These are phyloP conservation scores for Carlito syrichta DNA, from an alignment of 2,113 vertebrate species.

Conservation along the genomic window DNA sequence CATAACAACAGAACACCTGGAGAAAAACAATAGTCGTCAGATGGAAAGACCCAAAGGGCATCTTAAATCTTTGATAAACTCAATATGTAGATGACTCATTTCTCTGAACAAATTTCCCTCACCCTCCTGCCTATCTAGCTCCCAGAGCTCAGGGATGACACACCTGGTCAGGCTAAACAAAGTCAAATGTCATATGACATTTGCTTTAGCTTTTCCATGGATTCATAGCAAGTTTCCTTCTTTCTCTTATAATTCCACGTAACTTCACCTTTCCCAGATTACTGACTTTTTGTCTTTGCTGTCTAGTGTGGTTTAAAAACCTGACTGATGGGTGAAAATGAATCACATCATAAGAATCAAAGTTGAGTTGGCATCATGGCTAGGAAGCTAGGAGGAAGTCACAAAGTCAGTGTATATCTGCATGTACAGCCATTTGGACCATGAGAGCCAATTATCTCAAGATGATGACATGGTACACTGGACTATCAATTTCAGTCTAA, in stretches of 20 bases:
- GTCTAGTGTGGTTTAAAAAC: not conserved
- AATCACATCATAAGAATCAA: not conserved
- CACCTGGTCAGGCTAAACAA: not conserved
- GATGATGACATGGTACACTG: not conserved
- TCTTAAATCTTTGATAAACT: not conserved
- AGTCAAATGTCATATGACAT: not conserved
- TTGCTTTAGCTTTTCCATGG: not conserved
- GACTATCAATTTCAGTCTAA: not conserved
- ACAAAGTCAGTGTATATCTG: not conserved
- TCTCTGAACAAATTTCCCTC: not conserved
- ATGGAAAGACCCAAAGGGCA: not conserved
- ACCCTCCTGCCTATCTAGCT: not conserved
- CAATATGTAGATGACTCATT: not conserved
- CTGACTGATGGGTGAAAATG: not conserved
- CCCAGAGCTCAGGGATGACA: not conserved
- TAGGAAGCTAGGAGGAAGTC: not conserved
- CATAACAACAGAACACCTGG: not conserved
- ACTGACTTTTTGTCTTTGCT: not conserved
- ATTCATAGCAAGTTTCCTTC: not conserved
- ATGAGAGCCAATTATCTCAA: not conserved
- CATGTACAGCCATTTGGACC: not conserved
- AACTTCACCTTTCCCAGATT: not conserved
- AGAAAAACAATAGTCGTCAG: not conserved
- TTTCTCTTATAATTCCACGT: not conserved
- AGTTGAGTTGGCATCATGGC: not conserved